Evolutionary conservation across 2,797 vertebrate genomes (phyloP), one percentile per base, ranked within the genome.

Genomic region (Leucoraja ocellata): DNA sequence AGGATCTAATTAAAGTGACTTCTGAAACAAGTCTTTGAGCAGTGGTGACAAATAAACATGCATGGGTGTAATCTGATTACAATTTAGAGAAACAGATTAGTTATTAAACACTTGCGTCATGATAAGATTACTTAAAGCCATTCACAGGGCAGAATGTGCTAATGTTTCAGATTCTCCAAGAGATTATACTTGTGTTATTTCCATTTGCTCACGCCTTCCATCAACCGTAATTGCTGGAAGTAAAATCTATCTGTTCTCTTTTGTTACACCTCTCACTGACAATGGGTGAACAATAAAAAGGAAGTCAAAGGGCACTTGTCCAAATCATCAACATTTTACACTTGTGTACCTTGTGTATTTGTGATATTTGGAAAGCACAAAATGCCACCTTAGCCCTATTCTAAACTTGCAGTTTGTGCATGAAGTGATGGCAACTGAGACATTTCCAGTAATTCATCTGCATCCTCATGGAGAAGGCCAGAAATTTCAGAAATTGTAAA

Each of bases 51-150:
- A 63, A 5, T 9, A 84, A 86, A 86, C 11, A 21, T 21, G 32
- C 61, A 32, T 4, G 14, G 58, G 8, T 88, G n/a, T 88, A 88
- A 88, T 68, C 84, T 32, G 84, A 88, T 88, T 88, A 88, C 84
- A 88, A 36, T 88, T 9, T 68, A 88, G 84, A 68, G 63, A 84
- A 83, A 88, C 84, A 68, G 84, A 36, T 88, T 68, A 88, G 63
- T 63, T 88, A 36, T 36, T 68, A 88, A 84, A 88, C 14, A 68
- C 61, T 68, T 88, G n/a, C n/a, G 63, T 88, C 84, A 36, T 32
- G 61, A 86, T 36, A 68, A 18, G 63, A 88, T 88, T 88, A 88
- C 16, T 65, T 2, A 88, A 88, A 88, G 63, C 84, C 8, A 18
- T 10, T 68, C 84, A 68, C 32, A 88, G 84, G 58, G 14, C 84